phyloP scores from a whole-genome alignment of 2,888 invertebrate species.

The Rutpela maculata region DNA sequence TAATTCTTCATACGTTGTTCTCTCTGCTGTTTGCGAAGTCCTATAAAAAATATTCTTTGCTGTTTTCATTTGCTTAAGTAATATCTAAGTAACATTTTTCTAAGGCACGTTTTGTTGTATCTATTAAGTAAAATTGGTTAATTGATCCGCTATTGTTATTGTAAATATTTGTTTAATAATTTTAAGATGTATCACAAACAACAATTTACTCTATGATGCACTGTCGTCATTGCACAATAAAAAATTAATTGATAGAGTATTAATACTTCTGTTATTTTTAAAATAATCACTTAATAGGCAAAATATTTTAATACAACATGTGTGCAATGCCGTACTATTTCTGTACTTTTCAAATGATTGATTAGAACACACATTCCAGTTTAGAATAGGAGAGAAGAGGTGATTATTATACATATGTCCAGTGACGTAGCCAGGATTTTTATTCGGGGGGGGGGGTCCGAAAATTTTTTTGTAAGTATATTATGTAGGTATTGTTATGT shows the following conservation, averaged over 20 bases:
- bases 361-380: background rate
- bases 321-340: background rate
- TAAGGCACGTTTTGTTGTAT: background rate
- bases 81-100: no score
- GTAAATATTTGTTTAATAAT: background rate
- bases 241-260: background rate
- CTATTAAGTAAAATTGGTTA: background rate
- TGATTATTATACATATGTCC: background rate
- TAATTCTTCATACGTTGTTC: no score
- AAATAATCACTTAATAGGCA: background rate
- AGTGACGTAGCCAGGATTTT: no score
- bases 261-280: background rate
- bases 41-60: no score
- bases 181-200: background rate
- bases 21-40: no score
- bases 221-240: background rate
- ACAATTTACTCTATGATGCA: background rate
- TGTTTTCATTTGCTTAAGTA: no score
- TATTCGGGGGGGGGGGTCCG: no score
- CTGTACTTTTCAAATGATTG: background rate
- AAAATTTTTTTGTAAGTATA: no score
- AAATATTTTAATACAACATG: background rate
- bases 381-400: background rate
- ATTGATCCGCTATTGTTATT: background rate
- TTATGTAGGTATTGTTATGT: no score